These are phyloP conservation scores for Oryzias dopingdopingensis DNA, from an alignment of 2,797 vertebrate genomes.

Conservation along the genomic window DNA sequence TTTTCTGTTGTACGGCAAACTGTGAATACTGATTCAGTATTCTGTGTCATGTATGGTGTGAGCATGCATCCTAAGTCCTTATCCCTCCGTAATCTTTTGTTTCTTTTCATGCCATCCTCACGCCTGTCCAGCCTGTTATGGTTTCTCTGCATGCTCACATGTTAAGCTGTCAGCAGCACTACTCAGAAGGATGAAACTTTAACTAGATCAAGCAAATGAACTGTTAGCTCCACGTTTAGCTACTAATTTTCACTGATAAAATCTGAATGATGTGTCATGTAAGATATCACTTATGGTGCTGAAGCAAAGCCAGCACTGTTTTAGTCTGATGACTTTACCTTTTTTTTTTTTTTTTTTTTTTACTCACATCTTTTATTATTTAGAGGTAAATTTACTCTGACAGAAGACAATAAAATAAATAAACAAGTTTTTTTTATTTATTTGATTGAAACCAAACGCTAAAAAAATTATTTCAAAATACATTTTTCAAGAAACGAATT, in stretches of 20 bases:
- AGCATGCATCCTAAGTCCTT: constrained; percentile 15
- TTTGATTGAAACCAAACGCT: too few relatives aligned
- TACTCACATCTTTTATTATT: not conserved
- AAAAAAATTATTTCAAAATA: too few relatives aligned
- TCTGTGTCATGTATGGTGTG: not conserved
- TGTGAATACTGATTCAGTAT: constrained; percentile 1
- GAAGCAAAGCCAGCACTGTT: constrained; percentile 1
- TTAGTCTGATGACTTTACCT: not conserved
- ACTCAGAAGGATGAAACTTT: constrained; percentile 41
- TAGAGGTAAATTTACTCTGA: constrained; percentile 1
- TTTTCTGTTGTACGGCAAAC: not conserved
- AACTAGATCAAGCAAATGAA: constrained; percentile 40
- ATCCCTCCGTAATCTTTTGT: not conserved
- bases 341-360: constrained; percentile 22
- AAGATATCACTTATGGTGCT: constrained; percentile 12
- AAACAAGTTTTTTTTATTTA: too few relatives aligned
- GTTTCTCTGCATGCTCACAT: not conserved
- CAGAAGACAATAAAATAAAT: not conserved
- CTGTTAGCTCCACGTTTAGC: constrained; percentile 22
- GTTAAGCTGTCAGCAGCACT: constrained; percentile 5
- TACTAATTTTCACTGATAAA: constrained; percentile 38
- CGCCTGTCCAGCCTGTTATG: not conserved
- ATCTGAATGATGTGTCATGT: constrained; percentile 34
- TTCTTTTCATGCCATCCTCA: not conserved
- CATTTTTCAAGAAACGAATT: too few relatives aligned